Conservation (phyloP, 1,140 invertebrate genomes). For the Euura saliciscinereae region DNA sequence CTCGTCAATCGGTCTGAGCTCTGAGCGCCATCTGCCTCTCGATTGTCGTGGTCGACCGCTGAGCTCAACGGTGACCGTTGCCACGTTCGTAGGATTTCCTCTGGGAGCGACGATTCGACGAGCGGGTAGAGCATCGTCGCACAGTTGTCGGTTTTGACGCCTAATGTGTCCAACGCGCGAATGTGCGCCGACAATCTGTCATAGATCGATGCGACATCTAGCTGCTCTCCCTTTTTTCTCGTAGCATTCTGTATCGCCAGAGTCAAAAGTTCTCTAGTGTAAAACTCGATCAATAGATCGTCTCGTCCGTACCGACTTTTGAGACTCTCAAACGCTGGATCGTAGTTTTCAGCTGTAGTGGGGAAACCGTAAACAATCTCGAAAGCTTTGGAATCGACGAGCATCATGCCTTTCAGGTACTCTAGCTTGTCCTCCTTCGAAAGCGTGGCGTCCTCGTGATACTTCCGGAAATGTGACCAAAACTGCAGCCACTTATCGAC, state of each 20-base stretch:
- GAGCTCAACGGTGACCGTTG: constrained; percentile 25
- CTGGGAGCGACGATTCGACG: constrained; percentile 44
- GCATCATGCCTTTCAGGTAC: constrained; percentile 32
- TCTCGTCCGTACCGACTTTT: constrained; percentile 40
- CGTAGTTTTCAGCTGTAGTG: constrained; percentile 36
- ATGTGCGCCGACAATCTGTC: constrained; percentile 36
- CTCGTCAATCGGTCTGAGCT: constrained; percentile 25
- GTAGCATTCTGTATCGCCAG: constrained; percentile 30
- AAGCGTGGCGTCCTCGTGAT: constrained; percentile 34
- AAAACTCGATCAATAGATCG: constrained; percentile 42
- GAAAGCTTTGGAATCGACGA: constrained; percentile 25
- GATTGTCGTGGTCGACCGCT: constrained; percentile 11
- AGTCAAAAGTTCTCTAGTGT: constrained; percentile 41
- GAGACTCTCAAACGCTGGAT: constrained; percentile 35
- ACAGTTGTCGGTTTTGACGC: constrained; percentile 44
- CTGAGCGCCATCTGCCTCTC: not conserved
- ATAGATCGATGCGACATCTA: constrained; percentile 23
- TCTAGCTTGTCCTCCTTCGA: constrained; percentile 36
- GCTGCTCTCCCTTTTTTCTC: constrained; percentile 7
- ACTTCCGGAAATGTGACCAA: constrained; percentile 41
- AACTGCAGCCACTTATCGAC: constrained; percentile 36
- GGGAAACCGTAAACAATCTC: constrained; percentile 37
- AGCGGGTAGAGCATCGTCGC: constrained; percentile 46
- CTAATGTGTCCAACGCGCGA: constrained; percentile 44
- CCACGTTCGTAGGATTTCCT: constrained; percentile 41